Percentiles rank a stretch among this genome's conserved stretches.
phyloP scores from a whole-genome alignment of 2,113 vertebrate genomes.

The Pipra filicauda region DNA sequence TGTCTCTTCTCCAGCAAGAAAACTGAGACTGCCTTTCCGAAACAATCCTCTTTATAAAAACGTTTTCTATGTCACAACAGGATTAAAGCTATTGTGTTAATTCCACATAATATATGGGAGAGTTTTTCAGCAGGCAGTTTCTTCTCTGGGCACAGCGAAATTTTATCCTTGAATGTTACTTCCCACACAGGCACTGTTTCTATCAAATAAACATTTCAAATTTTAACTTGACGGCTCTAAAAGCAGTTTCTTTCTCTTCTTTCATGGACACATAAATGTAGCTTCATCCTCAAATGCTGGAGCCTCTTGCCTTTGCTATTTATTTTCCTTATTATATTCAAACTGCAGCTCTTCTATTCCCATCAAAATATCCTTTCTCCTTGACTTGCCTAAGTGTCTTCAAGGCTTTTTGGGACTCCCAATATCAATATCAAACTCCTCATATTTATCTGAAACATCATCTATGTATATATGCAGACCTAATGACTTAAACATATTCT shows the following conservation, averaged over 20 bases:
- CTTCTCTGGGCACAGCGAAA: neutral
- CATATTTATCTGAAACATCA: neutral
- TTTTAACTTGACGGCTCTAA: neutral
- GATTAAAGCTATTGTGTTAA: neutral
- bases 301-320: neutral
- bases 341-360: neutral
- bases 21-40: neutral
- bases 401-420: neutral
- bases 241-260: neutral
- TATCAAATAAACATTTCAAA: neutral
- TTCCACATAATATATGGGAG: neutral
- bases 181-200: neutral
- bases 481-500: neutral
- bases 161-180: neutral
- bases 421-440: neutral
- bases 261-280: neutral
- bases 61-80: neutral
- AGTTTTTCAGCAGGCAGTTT: slow-evolving; percentile 35
- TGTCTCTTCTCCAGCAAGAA: neutral
- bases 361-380: neutral
- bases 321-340: neutral
- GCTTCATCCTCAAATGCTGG: neutral
- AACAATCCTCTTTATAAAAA: neutral
- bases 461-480: neutral
- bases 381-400: neutral